Conservation (phyloP, 2,113 vertebrate species). For the Oostethus manadensis region DNA sequence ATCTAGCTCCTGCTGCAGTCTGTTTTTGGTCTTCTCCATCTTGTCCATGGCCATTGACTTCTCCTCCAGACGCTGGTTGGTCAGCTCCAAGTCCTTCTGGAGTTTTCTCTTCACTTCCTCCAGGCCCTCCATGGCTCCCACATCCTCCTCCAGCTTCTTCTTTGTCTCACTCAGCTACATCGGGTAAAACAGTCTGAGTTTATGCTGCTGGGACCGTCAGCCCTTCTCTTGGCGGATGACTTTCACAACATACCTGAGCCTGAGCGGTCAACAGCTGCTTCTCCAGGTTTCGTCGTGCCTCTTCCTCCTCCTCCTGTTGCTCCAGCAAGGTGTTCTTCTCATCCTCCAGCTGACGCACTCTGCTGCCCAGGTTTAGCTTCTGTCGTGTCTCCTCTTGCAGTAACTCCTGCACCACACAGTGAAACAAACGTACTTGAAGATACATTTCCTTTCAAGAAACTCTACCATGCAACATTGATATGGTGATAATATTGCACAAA, state of each 20-base stretch:
- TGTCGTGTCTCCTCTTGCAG: constrained; percentile 95
- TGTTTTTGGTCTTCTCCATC: constrained; percentile 95
- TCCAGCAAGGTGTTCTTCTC: constrained; percentile 90
- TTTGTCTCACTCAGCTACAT: constrained; percentile 83
- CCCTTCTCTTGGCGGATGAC: background rate
- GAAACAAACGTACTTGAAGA: constrained; percentile 16
- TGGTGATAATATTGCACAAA: background rate
- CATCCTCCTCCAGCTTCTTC: constrained; percentile 93
- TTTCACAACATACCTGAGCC: constrained; percentile 76
- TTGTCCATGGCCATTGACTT: constrained; percentile 90
- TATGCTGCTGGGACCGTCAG: background rate
- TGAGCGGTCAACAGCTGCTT: constrained; percentile 87
- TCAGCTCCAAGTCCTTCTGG: constrained; percentile 85
- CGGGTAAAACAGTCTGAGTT: background rate
- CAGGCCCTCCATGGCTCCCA: constrained; percentile 84
- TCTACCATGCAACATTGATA: background rate
- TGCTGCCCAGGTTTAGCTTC: constrained; percentile 90
- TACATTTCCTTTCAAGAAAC: background rate
- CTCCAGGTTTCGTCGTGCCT: constrained; percentile 85
- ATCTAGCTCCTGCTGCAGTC: constrained; percentile 95
- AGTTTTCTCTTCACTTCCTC: constrained; percentile 91
- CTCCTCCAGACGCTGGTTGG: constrained; percentile 87
- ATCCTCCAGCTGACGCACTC: constrained; percentile 91
- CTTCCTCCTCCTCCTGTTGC: constrained; percentile 97
- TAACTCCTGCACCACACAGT: constrained; percentile 76